Conservation (phyloP, 2,113 vertebrate species). For the Aplodontia rufa region DNA sequence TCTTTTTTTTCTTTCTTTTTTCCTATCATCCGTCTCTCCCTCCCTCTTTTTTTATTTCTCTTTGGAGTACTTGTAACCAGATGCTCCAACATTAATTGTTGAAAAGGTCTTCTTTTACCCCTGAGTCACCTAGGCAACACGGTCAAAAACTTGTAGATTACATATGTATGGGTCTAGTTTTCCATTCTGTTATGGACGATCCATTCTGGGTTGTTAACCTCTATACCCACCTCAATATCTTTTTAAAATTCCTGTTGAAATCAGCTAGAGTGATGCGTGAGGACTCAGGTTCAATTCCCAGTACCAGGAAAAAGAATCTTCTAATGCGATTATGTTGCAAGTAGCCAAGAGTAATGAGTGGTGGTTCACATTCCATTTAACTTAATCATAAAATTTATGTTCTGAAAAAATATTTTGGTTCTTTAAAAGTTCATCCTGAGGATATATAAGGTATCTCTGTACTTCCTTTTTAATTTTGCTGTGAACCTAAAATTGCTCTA, state of each 20-base stretch:
- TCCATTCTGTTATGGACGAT: background rate
- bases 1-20: background rate
- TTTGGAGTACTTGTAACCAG: background rate
- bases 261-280: background rate
- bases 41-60: background rate
- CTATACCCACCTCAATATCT: background rate
- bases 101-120: background rate
- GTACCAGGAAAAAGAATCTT: too few species aligned
- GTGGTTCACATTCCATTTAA: background rate
- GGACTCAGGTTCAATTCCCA: too few species aligned
- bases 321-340: background rate
- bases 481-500: background rate
- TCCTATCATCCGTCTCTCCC: background rate
- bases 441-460: background rate
- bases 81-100: background rate
- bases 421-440: background rate
- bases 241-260: background rate
- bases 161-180: background rate
- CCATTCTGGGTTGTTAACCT: background rate
- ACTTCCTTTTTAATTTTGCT: background rate
- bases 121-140: background rate
- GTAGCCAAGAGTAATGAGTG: background rate
- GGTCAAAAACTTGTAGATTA: background rate
- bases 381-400: background rate
- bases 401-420: background rate